phyloP scores from a whole-genome alignment of 2,888 invertebrate genomes.

The Plebejus melissa region DNA sequence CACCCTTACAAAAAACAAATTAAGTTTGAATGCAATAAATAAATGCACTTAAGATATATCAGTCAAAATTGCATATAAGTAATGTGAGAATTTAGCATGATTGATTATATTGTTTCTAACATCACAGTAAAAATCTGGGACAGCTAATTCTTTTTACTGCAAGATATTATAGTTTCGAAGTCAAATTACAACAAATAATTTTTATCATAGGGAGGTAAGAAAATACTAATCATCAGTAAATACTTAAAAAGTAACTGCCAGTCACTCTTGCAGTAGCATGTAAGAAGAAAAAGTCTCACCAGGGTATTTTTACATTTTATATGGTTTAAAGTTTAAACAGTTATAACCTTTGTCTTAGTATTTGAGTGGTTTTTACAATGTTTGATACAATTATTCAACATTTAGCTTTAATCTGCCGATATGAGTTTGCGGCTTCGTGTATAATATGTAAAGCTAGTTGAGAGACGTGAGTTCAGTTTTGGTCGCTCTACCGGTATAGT shows the following conservation, averaged over 20 bases:
- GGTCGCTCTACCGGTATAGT: constrained; percentile 89
- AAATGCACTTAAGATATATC: constrained; percentile 9
- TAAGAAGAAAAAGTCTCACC: background rate
- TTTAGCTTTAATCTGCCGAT: background rate
- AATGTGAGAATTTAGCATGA: background rate
- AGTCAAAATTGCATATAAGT: background rate
- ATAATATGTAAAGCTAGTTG: background rate
- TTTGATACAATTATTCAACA: background rate
- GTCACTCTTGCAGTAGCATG: background rate
- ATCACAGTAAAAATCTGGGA: no score
- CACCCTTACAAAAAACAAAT: background rate
- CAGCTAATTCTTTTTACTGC: no score
- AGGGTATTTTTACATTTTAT: background rate
- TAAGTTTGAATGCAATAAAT: background rate
- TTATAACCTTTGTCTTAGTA: background rate
- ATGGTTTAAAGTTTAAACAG: background rate
- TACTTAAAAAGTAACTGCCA: no score
- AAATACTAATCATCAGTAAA: no score
- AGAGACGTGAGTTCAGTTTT: background rate
- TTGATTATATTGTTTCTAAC: background rate
- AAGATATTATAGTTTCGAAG: no score
- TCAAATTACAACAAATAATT: no score
- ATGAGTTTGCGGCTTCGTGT: background rate
- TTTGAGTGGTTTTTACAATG: background rate
- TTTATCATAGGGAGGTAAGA: no score